Evolutionary conservation across 2,797 vertebrate species (phyloP).

Genomic region (Acanthurus tractus): DNA sequence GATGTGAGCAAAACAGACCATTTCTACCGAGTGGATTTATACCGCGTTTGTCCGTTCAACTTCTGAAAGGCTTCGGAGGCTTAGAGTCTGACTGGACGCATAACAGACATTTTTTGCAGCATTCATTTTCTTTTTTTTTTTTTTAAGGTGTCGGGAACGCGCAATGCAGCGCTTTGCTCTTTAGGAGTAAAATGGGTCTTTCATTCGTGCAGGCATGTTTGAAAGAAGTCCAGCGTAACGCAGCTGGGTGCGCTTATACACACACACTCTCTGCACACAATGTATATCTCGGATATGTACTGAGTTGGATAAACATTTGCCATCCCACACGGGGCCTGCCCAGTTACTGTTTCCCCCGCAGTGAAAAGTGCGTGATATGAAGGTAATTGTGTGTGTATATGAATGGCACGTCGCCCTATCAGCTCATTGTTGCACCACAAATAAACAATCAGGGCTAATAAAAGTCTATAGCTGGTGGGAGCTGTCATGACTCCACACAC

Average conservation of each 20-base stretch:
- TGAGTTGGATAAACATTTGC: constrained; percentile 80
- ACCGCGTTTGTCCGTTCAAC: not conserved
- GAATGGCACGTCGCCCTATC: constrained; percentile 36
- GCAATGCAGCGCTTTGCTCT: constrained; percentile 34
- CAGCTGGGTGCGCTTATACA: constrained; percentile 68
- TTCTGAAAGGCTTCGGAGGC: not conserved
- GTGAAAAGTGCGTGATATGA: constrained; percentile 41
- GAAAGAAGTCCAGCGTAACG: constrained; percentile 46
- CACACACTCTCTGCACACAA: constrained; percentile 54
- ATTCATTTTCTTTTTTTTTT: constrained; percentile 5
- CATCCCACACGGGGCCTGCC: constrained; percentile 51
- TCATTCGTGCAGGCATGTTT: constrained; percentile 71
- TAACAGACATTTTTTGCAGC: constrained; percentile 43
- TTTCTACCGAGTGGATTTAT: not conserved
- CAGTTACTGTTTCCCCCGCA: constrained; percentile 54
- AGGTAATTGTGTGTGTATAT: constrained; percentile 34
- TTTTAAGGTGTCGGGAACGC: constrained; percentile 37
- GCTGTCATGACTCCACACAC: not conserved
- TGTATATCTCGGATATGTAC: constrained; percentile 69
- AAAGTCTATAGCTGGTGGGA: constrained; percentile 1
- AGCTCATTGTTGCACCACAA: constrained; percentile 28
- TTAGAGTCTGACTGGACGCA: not conserved
- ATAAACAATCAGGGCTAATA: constrained; percentile 42
- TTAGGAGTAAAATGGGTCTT: constrained; percentile 58
- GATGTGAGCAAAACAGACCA: not conserved